Evolutionary conservation across 2,113 vertebrate genomes (phyloP).

Genomic region (Bufo bufo): DNA sequence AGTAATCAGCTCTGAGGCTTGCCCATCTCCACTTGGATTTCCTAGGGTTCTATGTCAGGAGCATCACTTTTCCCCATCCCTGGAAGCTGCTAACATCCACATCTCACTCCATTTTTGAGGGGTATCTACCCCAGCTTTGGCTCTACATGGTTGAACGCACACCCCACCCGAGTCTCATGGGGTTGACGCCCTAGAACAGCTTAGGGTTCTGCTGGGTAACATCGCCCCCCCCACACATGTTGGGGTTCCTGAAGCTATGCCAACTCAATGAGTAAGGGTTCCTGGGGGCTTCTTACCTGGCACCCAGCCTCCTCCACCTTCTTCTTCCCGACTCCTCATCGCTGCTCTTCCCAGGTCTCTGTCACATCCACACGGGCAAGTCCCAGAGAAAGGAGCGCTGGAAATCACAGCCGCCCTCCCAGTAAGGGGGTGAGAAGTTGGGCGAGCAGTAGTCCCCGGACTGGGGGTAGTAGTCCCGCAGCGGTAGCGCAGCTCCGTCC

Average conservation of each 20-base stretch:
- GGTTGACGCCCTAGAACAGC: conserved; percentile 23
- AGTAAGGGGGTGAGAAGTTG: background rate
- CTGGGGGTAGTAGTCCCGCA: background rate
- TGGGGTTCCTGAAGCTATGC: background rate
- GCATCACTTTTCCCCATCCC: background rate
- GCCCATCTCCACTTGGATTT: background rate
- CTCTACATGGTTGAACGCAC: too few relatives aligned
- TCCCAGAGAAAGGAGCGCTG: conserved; percentile 8
- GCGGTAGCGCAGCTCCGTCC: background rate
- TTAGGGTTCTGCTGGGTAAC: background rate
- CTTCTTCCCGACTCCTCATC: conserved; percentile 42
- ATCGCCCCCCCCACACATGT: background rate
- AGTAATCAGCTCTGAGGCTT: background rate
- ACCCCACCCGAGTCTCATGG: background rate
- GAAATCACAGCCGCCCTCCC: conserved; percentile 2
- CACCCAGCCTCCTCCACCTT: conserved; percentile 38
- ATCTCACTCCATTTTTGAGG: background rate
- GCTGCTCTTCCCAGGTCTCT: conserved; percentile 22
- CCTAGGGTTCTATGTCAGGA: background rate
- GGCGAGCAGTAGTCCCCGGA: too few relatives aligned
- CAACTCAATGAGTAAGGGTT: background rate
- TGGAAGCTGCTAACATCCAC: background rate
- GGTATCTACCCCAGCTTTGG: background rate
- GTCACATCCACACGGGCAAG: conserved; percentile 53
- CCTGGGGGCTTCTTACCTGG: conserved; percentile 27